Evolutionary conservation across 2,797 vertebrate species (phyloP).

Genomic region (Cuniculus paca): DNA sequence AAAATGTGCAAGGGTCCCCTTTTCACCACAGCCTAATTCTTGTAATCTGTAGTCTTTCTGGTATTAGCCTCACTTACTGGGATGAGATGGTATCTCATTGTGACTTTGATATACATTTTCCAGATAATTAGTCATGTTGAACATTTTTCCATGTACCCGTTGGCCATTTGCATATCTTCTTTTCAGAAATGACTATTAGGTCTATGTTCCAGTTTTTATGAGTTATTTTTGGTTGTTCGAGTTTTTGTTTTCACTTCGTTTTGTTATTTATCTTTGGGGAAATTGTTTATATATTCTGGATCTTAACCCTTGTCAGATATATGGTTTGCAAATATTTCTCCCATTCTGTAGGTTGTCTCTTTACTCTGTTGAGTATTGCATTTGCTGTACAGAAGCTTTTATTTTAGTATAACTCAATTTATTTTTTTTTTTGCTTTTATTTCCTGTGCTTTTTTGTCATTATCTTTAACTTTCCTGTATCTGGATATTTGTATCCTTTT

Average conservation of each 20-base stretch:
- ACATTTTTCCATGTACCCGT: background rate
- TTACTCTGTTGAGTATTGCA: background rate
- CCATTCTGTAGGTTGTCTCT: background rate
- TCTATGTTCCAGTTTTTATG: no score
- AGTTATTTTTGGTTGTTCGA: background rate
- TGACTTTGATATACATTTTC: background rate
- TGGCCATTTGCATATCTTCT: background rate
- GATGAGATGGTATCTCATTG: background rate
- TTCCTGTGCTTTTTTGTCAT: background rate
- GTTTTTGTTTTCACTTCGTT: background rate
- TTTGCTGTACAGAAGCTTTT: background rate
- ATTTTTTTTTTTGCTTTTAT: background rate
- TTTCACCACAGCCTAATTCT: background rate
- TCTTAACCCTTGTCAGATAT: background rate
- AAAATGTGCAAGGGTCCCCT: background rate
- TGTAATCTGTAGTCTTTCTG: background rate
- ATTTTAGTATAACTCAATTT: background rate
- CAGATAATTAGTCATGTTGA: background rate
- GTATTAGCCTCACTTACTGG: background rate
- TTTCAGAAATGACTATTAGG: background rate
- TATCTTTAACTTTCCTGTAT: background rate
- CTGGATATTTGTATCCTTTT: no score
- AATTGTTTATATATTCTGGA: background rate
- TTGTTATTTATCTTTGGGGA: background rate
- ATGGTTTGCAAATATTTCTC: background rate